Percentiles rank a stretch among this genome's conserved stretches.
Conservation (phyloP, 1,140 invertebrate genomes). For the Pentalonia nigronervosa region DNA sequence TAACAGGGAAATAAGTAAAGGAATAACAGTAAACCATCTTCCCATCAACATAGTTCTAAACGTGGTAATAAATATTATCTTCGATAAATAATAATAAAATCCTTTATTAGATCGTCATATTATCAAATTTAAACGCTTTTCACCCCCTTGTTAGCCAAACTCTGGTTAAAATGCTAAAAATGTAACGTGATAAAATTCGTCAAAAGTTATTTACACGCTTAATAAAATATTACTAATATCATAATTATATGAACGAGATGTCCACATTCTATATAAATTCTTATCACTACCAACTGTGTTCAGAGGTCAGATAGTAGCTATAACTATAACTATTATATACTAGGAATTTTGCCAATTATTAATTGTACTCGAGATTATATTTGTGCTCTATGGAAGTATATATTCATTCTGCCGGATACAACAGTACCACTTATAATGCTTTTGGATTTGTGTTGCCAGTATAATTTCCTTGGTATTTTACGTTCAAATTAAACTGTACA, state of each 20-base stretch:
- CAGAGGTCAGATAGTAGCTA: background rate
- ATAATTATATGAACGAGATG: background rate
- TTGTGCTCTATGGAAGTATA: background rate
- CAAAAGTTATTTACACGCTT: background rate
- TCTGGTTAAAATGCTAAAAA: background rate
- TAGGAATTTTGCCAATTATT: background rate
- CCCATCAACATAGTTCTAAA: background rate
- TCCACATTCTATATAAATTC: background rate
- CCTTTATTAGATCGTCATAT: background rate
- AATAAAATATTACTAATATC: conserved; percentile 3
- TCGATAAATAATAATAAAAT: background rate
- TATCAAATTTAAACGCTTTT: background rate
- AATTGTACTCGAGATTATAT: background rate
- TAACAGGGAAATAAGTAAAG: background rate
- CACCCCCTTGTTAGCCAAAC: background rate
- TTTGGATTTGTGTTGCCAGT: background rate
- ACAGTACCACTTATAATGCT: background rate
- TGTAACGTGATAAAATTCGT: background rate
- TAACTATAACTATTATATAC: no score
- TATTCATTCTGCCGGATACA: background rate
- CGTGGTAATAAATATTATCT: background rate
- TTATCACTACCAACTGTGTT: background rate
- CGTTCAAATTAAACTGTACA: background rate
- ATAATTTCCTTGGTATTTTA: background rate
- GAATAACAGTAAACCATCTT: background rate